Conservation (phyloP, 2,797 vertebrate genomes). For the Gymnopithys bicolor region DNA sequence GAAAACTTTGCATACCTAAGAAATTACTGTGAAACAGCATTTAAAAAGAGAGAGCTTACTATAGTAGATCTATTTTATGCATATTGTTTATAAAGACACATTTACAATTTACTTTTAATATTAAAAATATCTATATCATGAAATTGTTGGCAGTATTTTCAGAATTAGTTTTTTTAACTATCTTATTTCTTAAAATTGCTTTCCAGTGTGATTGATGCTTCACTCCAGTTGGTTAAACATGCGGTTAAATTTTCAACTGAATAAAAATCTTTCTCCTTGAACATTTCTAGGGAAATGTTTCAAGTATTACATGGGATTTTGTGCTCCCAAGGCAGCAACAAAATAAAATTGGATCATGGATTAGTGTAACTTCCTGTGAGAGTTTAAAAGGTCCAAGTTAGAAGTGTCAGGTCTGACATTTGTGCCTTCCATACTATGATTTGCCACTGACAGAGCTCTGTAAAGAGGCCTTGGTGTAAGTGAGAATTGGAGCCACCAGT, state of each 20-base stretch:
- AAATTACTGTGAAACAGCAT: conserved; percentile 85
- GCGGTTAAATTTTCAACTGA: conserved; percentile 50
- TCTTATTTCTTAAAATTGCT: conserved; percentile 53
- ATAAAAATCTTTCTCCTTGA: conserved; percentile 46
- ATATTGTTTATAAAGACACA: conserved; percentile 86
- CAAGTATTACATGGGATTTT: neutral
- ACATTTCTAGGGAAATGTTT: conserved; percentile 32
- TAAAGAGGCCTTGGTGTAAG: neutral
- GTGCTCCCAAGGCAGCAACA: conserved; percentile 23
- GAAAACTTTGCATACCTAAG: conserved; percentile 76
- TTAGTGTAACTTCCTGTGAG: neutral
- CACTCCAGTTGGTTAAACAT: conserved; percentile 34
- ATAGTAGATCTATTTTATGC: conserved; percentile 86
- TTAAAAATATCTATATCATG: conserved; percentile 81
- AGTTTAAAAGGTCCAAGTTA: neutral
- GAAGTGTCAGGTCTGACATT: neutral
- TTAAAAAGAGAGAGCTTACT: conserved; percentile 79
- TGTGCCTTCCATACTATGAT: neutral
- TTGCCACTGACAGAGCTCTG: neutral
- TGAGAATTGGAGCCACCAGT: neutral
- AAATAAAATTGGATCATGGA: neutral
- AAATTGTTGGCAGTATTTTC: conserved; percentile 73
- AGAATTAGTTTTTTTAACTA: conserved; percentile 58
- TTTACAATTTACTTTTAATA: conserved; percentile 87
- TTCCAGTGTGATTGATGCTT: conserved; percentile 56